These are phyloP conservation scores for Pygocentrus nattereri DNA, from an alignment of 2,797 vertebrate genomes.

Conservation along the genomic window DNA sequence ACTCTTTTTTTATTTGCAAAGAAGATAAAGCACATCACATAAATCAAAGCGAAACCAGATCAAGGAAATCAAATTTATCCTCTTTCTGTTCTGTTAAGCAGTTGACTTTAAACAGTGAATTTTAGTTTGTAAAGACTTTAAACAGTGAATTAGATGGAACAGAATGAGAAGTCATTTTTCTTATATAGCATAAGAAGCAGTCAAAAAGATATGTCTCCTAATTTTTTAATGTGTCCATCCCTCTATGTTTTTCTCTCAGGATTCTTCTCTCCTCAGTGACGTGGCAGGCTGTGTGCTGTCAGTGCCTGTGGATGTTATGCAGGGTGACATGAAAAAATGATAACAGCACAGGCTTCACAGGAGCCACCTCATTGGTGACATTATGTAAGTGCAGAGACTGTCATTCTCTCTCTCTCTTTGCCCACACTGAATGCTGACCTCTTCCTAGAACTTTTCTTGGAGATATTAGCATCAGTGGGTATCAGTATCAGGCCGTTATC, in stretches of 20 bases:
- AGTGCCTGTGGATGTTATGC: slow-evolving; percentile 70
- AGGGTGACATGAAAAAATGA: slow-evolving; percentile 81
- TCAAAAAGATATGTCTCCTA: background rate
- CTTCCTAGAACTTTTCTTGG: slow-evolving; percentile 17
- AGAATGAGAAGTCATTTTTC: no score
- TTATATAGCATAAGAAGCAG: no score
- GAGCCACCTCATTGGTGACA: slow-evolving; percentile 59
- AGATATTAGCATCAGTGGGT: no score
- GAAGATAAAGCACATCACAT: no score
- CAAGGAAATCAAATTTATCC: background rate
- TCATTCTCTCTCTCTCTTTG: slow-evolving; percentile 30
- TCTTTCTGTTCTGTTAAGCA: background rate
- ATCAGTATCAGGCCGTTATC: no score
- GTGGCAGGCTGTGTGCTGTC: slow-evolving; percentile 37
- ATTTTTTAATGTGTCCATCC: slow-evolving; percentile 31
- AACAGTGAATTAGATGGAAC: no score
- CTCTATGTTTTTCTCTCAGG: background rate
- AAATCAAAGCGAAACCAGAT: background rate
- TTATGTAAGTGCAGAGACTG: slow-evolving; percentile 65
- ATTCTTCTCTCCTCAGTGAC: background rate
- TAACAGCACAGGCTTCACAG: slow-evolving; percentile 72
- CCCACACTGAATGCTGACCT: slow-evolving; percentile 14
- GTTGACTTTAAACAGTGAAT: background rate
- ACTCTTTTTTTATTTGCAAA: background rate
- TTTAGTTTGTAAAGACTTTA: background rate